These are phyloP conservation scores for Terrapene triunguis DNA, from an alignment of 2,113 vertebrate species.

Conservation along the genomic window DNA sequence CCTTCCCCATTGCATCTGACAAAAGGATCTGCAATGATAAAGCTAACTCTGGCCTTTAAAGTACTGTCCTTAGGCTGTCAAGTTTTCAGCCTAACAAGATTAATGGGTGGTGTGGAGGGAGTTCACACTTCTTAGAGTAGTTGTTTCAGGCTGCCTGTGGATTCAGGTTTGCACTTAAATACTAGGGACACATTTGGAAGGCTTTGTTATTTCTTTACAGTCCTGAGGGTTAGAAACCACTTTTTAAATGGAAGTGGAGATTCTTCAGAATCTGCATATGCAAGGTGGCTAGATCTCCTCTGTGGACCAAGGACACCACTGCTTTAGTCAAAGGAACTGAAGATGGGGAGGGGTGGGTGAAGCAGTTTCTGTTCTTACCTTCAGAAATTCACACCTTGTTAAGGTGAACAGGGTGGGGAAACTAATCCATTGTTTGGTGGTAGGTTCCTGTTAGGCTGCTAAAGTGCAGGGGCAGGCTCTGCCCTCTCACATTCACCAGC, in stretches of 20 bases:
- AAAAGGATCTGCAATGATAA: background rate
- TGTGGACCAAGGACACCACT: background rate
- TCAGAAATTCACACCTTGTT: background rate
- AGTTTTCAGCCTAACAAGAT: background rate
- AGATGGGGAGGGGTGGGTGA: background rate
- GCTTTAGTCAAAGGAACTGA: background rate
- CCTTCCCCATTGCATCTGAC: too few relatives aligned
- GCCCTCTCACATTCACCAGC: background rate
- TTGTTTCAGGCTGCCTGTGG: background rate
- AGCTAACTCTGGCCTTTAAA: background rate
- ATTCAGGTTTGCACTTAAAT: background rate
- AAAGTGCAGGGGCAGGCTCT: background rate
- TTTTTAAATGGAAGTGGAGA: background rate
- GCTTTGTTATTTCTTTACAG: background rate
- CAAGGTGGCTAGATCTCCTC: background rate
- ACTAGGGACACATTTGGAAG: background rate
- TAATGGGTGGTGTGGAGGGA: background rate
- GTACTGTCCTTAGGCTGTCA: background rate
- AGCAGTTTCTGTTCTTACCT: background rate
- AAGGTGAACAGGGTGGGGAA: background rate
- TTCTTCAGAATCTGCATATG: background rate
- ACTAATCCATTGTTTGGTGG: background rate
- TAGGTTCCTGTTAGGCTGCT: background rate
- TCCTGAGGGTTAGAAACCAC: background rate
- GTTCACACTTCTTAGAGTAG: background rate